Evolutionary conservation across 2,797 vertebrate species (phyloP).

Genomic region (Synaphobranchus kaupii): DNA sequence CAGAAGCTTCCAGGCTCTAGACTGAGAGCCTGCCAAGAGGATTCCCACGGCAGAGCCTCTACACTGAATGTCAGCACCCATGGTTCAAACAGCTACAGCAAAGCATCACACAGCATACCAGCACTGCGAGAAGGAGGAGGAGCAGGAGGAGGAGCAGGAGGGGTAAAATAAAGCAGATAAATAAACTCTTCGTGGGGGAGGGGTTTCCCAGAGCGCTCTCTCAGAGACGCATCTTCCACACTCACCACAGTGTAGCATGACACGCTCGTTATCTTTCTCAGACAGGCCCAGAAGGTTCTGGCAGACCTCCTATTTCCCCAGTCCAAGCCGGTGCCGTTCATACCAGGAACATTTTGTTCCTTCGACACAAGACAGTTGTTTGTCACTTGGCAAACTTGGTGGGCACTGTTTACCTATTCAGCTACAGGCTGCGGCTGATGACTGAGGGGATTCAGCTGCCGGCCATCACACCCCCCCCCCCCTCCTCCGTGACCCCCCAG

Average conservation of each 20-base stretch:
- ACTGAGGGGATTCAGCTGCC: background rate
- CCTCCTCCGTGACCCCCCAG: background rate
- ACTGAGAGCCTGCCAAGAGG: background rate
- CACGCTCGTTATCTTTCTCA: background rate
- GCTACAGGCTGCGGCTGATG: background rate
- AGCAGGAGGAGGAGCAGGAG: background rate
- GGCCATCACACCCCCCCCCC: background rate
- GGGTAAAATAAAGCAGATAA: background rate
- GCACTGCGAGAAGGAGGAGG: background rate
- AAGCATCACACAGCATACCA: background rate
- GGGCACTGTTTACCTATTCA: constrained; percentile 35
- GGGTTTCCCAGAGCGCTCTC: background rate
- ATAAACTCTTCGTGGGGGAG: background rate
- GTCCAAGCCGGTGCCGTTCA: background rate
- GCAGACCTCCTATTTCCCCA: background rate
- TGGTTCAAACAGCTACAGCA: constrained; percentile 15
- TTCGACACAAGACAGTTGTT: constrained; percentile 32
- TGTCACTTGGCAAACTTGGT: constrained; percentile 38
- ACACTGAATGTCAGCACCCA: background rate
- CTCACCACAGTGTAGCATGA: background rate
- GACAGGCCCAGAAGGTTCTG: background rate
- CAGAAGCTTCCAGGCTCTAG: background rate
- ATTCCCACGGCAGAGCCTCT: background rate
- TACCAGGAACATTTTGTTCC: constrained; percentile 39
- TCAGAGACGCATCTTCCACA: background rate